Evolutionary conservation across 1,140 invertebrate genomes (phyloP).

Genomic region (Apolygus lucorum): DNA sequence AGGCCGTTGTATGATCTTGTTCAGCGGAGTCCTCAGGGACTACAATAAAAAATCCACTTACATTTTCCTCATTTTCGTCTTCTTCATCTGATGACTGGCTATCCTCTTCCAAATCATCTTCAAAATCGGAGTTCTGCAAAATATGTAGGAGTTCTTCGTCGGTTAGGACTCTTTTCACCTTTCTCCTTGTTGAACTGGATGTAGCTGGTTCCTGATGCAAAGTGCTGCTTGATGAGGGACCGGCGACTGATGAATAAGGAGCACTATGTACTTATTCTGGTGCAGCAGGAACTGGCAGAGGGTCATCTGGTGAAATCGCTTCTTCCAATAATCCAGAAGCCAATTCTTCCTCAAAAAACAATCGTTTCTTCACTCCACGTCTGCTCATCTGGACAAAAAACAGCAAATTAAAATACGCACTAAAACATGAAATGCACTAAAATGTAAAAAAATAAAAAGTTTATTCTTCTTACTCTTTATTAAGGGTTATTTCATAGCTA

Average conservation of each 20-base stretch:
- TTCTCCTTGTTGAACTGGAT: constrained; percentile 5
- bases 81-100: constrained; percentile 15
- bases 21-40: constrained; percentile 6
- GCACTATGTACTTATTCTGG: not conserved
- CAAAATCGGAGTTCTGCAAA: constrained; percentile 15
- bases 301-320: constrained; percentile 10
- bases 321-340: constrained; percentile 16
- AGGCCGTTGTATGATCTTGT: constrained; percentile 12
- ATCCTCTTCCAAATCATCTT: constrained; percentile 13
- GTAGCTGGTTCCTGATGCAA: constrained; percentile 10
- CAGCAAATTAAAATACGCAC: constrained; percentile 15
- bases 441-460: constrained; percentile 10
- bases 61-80: constrained; percentile 16
- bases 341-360: constrained; percentile 12
- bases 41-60: constrained; percentile 11
- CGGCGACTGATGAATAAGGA: constrained; percentile 15
- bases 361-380: constrained; percentile 5
- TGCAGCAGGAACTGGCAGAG: constrained; percentile 12
- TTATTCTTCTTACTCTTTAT: constrained; percentile 13
- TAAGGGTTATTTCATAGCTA: constrained; percentile 13
- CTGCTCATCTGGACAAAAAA: constrained; percentile 11
- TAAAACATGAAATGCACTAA: constrained; percentile 3
- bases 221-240: constrained; percentile 12
- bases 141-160: constrained; percentile 7
- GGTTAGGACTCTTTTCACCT: constrained; percentile 12